These are phyloP conservation scores for Laupala kohalensis DNA, from an alignment of 1,140 invertebrate genomes.

Conservation along the genomic window DNA sequence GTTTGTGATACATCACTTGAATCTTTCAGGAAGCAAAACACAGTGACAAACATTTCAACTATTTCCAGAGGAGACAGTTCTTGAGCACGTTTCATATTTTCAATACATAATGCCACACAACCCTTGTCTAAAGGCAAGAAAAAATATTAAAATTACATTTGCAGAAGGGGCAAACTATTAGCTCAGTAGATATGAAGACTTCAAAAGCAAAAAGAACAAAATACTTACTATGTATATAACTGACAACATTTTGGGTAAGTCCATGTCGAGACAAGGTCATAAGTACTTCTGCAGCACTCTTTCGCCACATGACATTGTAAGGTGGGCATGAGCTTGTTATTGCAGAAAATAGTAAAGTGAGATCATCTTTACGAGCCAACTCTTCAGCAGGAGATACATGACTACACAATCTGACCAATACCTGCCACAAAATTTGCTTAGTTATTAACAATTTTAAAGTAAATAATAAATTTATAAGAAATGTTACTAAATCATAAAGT, in stretches of 20 bases:
- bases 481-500: too few species aligned
- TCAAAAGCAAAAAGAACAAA: neutral
- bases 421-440: slow-evolving; percentile 31
- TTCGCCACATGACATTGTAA: slow-evolving; percentile 90
- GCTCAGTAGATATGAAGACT: neutral
- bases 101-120: slow-evolving; percentile 87
- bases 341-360: slow-evolving; percentile 88
- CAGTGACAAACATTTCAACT: slow-evolving; percentile 95
- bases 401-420: slow-evolving; percentile 86
- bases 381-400: slow-evolving; percentile 89
- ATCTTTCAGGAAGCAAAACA: slow-evolving; percentile 96
- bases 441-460: too few species aligned
- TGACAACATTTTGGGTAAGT: slow-evolving; percentile 79
- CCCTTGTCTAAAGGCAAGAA: slow-evolving; percentile 66
- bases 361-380: slow-evolving; percentile 88
- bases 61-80: slow-evolving; percentile 89
- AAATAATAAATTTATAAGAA: too few species aligned
- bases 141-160: slow-evolving; percentile 4
- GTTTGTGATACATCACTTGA: slow-evolving; percentile 93
- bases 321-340: slow-evolving; percentile 88
- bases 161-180: neutral
- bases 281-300: slow-evolving; percentile 89
- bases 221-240: slow-evolving; percentile 89
- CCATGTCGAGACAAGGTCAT: slow-evolving; percentile 92
- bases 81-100: slow-evolving; percentile 89